Evolutionary conservation across 2,113 vertebrate genomes (phyloP).

Genomic region (Malurus melanocephalus): DNA sequence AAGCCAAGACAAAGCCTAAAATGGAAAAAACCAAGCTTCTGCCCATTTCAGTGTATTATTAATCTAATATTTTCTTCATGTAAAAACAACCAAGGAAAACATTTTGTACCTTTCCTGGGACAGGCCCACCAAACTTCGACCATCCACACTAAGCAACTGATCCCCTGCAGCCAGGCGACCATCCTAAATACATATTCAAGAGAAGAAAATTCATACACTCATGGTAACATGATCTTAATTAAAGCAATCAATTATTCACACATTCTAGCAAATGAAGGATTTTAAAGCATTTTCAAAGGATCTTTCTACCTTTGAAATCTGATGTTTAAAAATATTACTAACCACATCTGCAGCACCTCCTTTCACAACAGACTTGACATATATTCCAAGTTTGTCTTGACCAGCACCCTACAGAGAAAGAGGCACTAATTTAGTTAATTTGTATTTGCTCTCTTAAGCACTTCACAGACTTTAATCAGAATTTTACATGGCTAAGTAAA

Average conservation of each 20-base stretch:
- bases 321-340: slow-evolving; percentile 53
- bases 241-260: background rate
- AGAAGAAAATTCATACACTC: background rate
- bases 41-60: background rate
- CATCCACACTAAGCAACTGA: slow-evolving; percentile 94
- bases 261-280: background rate
- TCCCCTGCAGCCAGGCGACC: slow-evolving; percentile 93
- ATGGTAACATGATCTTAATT: background rate
- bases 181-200: slow-evolving; percentile 72
- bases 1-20: background rate
- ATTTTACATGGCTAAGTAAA: background rate
- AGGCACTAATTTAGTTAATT: background rate
- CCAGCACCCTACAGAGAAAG: slow-evolving; percentile 86
- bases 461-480: background rate
- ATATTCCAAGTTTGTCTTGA: slow-evolving; percentile 97
- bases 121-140: slow-evolving; percentile 92
- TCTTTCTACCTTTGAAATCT: background rate
- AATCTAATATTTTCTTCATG: background rate
- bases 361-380: slow-evolving; percentile 97
- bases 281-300: background rate
- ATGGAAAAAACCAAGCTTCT: background rate
- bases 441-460: background rate
- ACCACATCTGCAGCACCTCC: slow-evolving; percentile 96
- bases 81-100: background rate
- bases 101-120: slow-evolving; percentile 90